phyloP scores from a whole-genome alignment of 2,797 vertebrate genomes.

The Glossophaga mutica region DNA sequence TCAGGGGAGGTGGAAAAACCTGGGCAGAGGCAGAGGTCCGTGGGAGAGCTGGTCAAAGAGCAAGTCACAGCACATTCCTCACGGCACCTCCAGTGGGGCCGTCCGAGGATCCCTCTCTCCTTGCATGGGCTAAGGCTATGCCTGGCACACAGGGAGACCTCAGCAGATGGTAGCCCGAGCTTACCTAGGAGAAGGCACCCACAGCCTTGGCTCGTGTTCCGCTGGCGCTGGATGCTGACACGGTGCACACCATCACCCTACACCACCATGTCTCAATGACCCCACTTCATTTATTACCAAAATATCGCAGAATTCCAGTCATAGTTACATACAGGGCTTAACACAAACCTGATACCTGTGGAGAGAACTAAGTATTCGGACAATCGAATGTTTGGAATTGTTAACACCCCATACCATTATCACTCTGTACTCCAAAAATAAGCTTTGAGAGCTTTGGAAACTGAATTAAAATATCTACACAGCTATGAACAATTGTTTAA shows the following conservation, averaged over 20 bases:
- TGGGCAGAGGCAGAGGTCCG: background rate
- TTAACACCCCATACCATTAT: constrained; percentile 55
- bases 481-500: constrained; percentile 75
- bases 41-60: background rate
- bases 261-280: constrained; percentile 47
- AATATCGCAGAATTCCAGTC: constrained; percentile 75
- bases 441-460: constrained; percentile 64
- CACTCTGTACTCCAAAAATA: constrained; percentile 65
- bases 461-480: constrained; percentile 69
- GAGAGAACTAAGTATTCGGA: constrained; percentile 59
- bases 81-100: background rate
- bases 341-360: constrained; percentile 79
- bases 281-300: constrained; percentile 77
- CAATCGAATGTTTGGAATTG: constrained; percentile 50
- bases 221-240: constrained; percentile 20
- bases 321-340: constrained; percentile 68
- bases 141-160: background rate
- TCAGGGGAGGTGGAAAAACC: background rate
- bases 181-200: constrained; percentile 30
- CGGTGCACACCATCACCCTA: constrained; percentile 57
- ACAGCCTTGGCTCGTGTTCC: background rate
- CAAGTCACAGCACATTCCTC: background rate
- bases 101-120: background rate
- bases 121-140: background rate
- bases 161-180: background rate